Evolutionary conservation across 2,888 invertebrate species (phyloP).

Genomic region (Escarpia spicata): DNA sequence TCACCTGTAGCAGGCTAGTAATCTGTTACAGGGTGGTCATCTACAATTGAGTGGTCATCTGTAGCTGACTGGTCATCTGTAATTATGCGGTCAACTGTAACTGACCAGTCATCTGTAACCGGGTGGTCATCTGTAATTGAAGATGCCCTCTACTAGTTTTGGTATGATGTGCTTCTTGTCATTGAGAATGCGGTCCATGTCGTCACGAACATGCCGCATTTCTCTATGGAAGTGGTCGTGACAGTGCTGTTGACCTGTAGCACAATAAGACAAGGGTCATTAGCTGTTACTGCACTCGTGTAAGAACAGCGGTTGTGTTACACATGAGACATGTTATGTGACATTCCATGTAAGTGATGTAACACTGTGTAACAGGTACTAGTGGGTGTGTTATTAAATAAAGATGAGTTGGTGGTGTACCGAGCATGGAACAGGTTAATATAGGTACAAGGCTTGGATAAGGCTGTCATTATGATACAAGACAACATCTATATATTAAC

Average conservation of each 20-base stretch:
- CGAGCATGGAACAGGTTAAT: too few relatives aligned
- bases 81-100: background rate
- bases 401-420: too few relatives aligned
- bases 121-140: background rate
- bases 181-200: conserved; percentile 30
- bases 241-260: conserved; percentile 3
- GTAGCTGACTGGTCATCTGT: background rate
- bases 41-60: background rate
- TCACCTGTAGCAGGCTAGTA: background rate
- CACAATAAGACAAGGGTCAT: background rate
- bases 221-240: background rate
- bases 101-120: background rate
- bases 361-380: too few relatives aligned
- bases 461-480: too few relatives aligned
- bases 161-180: conserved; percentile 37
- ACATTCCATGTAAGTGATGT: background rate
- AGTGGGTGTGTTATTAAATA: too few relatives aligned
- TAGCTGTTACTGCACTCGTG: background rate
- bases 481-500: too few relatives aligned
- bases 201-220: conserved; percentile 27
- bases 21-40: background rate
- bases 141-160: conserved; percentile 34
- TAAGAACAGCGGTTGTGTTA: background rate
- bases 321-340: background rate
- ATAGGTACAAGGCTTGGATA: too few relatives aligned